Conservation (phyloP, 2,888 invertebrate species). For the Hedychridium roseum region DNA sequence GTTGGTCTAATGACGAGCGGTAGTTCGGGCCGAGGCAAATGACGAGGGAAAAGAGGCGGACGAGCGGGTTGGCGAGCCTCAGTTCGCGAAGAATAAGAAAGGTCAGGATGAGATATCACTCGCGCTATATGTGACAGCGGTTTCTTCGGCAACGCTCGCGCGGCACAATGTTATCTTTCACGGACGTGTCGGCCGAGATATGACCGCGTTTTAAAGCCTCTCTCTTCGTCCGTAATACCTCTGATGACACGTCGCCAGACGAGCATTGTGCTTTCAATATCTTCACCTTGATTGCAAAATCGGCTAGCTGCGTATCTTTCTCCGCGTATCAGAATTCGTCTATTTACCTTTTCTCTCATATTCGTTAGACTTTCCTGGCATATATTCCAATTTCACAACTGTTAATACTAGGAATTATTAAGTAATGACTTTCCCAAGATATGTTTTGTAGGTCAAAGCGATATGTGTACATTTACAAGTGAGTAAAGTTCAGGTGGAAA, state of each 20-base stretch:
- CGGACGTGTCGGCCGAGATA: background rate
- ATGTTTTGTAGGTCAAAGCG: too few species aligned
- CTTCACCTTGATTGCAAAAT: background rate
- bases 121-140: slow-evolving; percentile 1
- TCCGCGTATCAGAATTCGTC: background rate
- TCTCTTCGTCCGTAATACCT: background rate
- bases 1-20: slow-evolving; percentile 32
- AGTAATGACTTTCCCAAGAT: too few species aligned
- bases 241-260: background rate
- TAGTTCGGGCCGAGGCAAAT: slow-evolving; percentile 5
- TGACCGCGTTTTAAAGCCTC: background rate
- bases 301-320: background rate
- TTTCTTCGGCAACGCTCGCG: background rate
- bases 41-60: slow-evolving; percentile 1
- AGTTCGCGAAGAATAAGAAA: slow-evolving; percentile 4
- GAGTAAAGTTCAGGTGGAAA: too few species aligned
- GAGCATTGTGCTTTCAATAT: too few species aligned
- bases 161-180: slow-evolving; percentile 1
- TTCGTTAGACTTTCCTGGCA: too few species aligned
- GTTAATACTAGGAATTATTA: too few species aligned
- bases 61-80: background rate
- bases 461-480: too few species aligned
- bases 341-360: too few species aligned
- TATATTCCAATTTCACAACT: too few species aligned
- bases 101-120: slow-evolving; percentile 18